Conservation (phyloP, 30 jellyfish, hydroid and myxozoan species). For the Hydra vulgaris region DNA sequence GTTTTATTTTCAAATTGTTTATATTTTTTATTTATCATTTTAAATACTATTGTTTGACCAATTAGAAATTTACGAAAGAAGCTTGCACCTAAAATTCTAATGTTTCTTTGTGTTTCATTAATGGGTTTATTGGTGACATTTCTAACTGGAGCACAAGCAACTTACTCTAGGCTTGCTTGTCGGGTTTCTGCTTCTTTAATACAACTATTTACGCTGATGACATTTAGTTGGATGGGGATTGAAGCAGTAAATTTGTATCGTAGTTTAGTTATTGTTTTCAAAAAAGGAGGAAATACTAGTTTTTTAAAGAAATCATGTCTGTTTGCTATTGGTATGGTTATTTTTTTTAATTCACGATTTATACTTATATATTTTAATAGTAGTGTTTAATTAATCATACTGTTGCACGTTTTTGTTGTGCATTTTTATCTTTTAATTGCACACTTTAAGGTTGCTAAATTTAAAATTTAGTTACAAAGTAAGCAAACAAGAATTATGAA, state of each 20-base stretch:
- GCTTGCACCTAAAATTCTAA: constrained; percentile 11
- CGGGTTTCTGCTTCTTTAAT: constrained; percentile 7
- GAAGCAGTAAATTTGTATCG: constrained; percentile 22
- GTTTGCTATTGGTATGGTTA: constrained; percentile 7
- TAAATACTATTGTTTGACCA: not conserved
- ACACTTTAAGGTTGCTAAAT: not conserved
- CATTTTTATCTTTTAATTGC: not conserved
- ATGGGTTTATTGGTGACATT: constrained; percentile 14
- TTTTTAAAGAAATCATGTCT: constrained; percentile 13
- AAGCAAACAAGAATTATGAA: too few relatives aligned
- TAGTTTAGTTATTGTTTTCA: constrained; percentile 12
- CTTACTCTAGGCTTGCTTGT: not conserved
- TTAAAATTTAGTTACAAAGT: not conserved
- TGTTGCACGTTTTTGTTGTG: not conserved
- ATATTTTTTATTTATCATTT: too few relatives aligned
- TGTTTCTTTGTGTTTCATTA: constrained; percentile 11
- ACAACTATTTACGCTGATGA: constrained; percentile 14
- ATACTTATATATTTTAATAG: not conserved
- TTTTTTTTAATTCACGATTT: not conserved
- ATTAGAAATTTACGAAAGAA: constrained; percentile 11
- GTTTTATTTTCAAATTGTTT: too few relatives aligned
- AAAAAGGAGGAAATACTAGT: constrained; percentile 6
- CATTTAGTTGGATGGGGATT: constrained; percentile 25
- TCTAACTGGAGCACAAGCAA: constrained; percentile 8
- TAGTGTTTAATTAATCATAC: not conserved